Percentiles rank a stretch among this genome's conserved stretches.
phyloP scores from a whole-genome alignment of 2,888 invertebrate genomes.

The Aporophyla nigra region DNA sequence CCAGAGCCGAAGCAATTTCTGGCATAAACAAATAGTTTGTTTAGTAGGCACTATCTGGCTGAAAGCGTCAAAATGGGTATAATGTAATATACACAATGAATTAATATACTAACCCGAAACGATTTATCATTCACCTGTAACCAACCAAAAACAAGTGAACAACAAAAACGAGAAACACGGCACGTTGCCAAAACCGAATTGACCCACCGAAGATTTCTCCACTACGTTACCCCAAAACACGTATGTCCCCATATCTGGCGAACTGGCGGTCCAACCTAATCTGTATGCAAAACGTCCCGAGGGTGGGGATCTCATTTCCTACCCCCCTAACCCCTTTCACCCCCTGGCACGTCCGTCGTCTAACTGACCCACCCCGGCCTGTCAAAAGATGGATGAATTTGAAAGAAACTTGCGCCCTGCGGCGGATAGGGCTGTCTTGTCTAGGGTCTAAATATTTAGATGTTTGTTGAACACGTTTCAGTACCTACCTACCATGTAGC shows the following conservation, averaged over 20 bases:
- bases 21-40: not conserved
- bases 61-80: not conserved
- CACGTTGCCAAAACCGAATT: conserved; percentile 52
- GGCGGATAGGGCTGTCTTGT: conserved; percentile 56
- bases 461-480: not conserved
- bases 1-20: not conserved
- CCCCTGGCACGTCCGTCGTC: conserved; percentile 63
- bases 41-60: not conserved
- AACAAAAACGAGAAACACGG: conserved; percentile 40
- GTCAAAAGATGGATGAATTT: conserved; percentile 74
- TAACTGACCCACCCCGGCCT: conserved; percentile 67
- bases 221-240: conserved; percentile 57
- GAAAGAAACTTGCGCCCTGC: conserved; percentile 67
- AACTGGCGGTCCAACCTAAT: conserved; percentile 66
- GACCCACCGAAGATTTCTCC: conserved; percentile 35
- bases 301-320: conserved; percentile 72
- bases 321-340: conserved; percentile 10
- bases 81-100: not conserved
- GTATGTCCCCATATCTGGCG: conserved; percentile 65
- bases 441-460: not conserved
- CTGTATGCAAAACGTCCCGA: conserved; percentile 76
- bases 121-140: conserved; percentile 19
- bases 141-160: conserved; percentile 12
- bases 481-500: not conserved
- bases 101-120: conserved; percentile 2